Evolutionary conservation across 2,797 vertebrate genomes (phyloP).

Genomic region (Tragopan temminckii): DNA sequence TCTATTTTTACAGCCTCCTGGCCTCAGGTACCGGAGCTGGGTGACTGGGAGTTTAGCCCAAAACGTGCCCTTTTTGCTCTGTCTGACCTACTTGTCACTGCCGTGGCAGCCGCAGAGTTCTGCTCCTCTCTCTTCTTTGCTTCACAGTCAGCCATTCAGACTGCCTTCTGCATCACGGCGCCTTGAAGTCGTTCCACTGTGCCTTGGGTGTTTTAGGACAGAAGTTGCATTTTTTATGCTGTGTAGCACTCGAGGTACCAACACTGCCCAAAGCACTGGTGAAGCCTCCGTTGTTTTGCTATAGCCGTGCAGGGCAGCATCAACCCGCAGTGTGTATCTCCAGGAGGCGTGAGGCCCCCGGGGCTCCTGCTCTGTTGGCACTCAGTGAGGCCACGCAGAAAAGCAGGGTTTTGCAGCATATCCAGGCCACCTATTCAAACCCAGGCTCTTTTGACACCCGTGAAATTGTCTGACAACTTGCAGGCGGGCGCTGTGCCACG

Average conservation of each 20-base stretch:
- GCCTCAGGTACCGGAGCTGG: not conserved
- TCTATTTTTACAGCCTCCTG: not conserved
- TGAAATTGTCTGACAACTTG: conserved; percentile 68
- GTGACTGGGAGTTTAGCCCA: conserved; percentile 21
- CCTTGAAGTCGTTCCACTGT: not conserved
- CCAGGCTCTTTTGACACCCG: conserved; percentile 64
- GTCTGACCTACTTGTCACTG: not conserved
- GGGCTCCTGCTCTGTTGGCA: not conserved
- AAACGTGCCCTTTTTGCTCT: not conserved
- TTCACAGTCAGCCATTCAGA: not conserved
- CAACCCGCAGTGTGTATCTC: rapidly evolving
- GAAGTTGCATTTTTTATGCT: not conserved
- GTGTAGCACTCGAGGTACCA: not conserved
- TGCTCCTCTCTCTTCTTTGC: not conserved
- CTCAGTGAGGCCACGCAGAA: not conserved
- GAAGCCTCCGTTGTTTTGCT: rapidly evolving
- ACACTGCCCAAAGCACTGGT: not conserved
- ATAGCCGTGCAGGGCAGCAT: rapidly evolving
- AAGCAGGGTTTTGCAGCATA: not conserved
- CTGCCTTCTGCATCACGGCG: not conserved
- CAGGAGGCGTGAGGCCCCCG: rapidly evolving
- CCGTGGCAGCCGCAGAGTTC: rapidly evolving
- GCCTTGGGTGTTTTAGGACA: not conserved
- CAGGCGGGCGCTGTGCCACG: conserved; percentile 48
- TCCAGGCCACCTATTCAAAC: conserved; percentile 59